phyloP scores from a whole-genome alignment of 2,888 invertebrate species.

The Drosophila birchii region DNA sequence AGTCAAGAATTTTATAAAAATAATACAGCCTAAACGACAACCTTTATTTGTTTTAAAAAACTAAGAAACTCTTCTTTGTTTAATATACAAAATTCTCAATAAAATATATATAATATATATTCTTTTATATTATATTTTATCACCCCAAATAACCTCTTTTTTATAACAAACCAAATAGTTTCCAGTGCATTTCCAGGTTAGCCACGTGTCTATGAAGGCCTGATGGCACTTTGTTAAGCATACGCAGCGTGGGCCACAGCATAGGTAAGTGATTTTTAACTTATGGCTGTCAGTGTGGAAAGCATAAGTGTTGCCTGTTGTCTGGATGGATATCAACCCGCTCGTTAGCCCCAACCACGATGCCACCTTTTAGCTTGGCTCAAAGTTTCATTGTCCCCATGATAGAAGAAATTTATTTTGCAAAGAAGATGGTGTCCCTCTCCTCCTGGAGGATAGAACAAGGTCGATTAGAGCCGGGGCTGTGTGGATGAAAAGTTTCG shows the following conservation, averaged over 20 bases:
- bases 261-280: conserved; percentile 65
- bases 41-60: too few relatives aligned
- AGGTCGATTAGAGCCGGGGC: conserved; percentile 58
- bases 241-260: conserved; percentile 33
- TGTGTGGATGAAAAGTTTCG: conserved; percentile 36
- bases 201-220: conserved; percentile 13
- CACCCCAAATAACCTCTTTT: neutral
- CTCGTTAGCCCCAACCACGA: conserved; percentile 2
- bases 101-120: too few relatives aligned
- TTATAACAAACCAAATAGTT: neutral
- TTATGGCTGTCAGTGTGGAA: conserved; percentile 50
- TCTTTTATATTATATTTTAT: neutral
- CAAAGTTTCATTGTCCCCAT: conserved; percentile 32
- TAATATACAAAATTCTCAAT: too few relatives aligned
- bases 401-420: conserved; percentile 37
- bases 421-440: neutral
- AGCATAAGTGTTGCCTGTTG: conserved; percentile 20
- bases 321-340: conserved; percentile 1
- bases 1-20: too few relatives aligned
- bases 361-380: neutral
- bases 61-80: too few relatives aligned
- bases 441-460: conserved; percentile 24
- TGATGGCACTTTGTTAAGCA: conserved; percentile 31
- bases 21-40: too few relatives aligned
- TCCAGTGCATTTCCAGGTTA: conserved; percentile 3